A percentile compares a stretch with the other conserved stretches of the same genome.
phyloP scores from a whole-genome alignment of 2,888 invertebrate species.

The Leptinotarsa peninsularis region DNA sequence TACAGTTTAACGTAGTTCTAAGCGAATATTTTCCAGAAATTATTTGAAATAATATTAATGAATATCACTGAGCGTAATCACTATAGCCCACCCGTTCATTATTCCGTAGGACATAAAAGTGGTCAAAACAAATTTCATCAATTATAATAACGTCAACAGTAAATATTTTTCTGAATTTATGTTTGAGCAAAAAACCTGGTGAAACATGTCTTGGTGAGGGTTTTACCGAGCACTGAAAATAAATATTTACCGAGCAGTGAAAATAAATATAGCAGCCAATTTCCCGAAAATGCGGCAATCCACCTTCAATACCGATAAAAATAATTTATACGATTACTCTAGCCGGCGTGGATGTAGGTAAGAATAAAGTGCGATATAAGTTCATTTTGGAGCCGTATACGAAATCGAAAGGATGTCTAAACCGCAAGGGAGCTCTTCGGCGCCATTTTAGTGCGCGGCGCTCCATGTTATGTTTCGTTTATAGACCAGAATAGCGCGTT shows the following conservation, averaged over 20 bases:
- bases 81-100: too few species aligned
- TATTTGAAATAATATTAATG: too few species aligned
- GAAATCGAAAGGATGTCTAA: slow-evolving; percentile 44
- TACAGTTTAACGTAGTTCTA: too few species aligned
- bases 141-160: too few species aligned
- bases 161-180: too few species aligned
- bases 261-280: slow-evolving; percentile 43
- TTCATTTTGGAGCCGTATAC: slow-evolving; percentile 44
- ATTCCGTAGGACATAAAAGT: too few species aligned
- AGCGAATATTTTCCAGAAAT: too few species aligned
- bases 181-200: not conserved
- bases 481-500: slow-evolving; percentile 64
- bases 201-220: not conserved
- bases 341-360: slow-evolving; percentile 28
- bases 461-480: slow-evolving; percentile 64
- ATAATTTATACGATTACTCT: slow-evolving; percentile 41
- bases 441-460: slow-evolving; percentile 61
- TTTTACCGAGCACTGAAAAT: not conserved
- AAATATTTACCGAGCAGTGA: slow-evolving; percentile 3
- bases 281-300: slow-evolving; percentile 42
- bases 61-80: too few species aligned
- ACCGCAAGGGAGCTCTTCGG: slow-evolving; percentile 49
- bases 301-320: slow-evolving; percentile 43
- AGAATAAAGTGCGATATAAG: slow-evolving; percentile 41
- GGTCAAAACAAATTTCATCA: too few species aligned